These are phyloP conservation scores for Melieria picta DNA, from an alignment of 2,888 invertebrate species.

Conservation along the genomic window DNA sequence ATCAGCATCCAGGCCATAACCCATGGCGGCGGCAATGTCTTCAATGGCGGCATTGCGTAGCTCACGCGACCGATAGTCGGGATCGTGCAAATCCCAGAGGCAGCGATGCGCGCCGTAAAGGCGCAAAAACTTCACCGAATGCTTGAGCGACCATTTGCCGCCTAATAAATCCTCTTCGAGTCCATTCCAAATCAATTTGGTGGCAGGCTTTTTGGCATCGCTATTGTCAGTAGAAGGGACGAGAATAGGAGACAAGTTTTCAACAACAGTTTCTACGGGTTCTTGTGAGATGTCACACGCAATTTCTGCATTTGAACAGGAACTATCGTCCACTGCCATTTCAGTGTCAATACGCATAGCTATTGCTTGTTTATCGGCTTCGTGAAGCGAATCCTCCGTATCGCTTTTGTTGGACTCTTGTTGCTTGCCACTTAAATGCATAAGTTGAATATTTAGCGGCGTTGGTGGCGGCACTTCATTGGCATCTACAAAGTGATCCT, in stretches of 20 bases:
- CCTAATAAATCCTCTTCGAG: slow-evolving; percentile 50
- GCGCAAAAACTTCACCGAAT: slow-evolving; percentile 50
- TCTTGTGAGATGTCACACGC: not conserved
- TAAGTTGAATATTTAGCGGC: slow-evolving; percentile 8
- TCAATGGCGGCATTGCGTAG: slow-evolving; percentile 50
- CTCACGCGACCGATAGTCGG: slow-evolving; percentile 47
- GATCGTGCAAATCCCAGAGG: slow-evolving; percentile 50
- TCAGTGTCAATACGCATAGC: not conserved
- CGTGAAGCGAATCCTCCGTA: not conserved
- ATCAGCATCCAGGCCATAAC: slow-evolving; percentile 45
- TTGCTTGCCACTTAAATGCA: not conserved
- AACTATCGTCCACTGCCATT: not conserved
- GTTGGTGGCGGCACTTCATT: slow-evolving; percentile 43
- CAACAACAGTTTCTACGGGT: not conserved
- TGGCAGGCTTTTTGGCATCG: slow-evolving; percentile 1
- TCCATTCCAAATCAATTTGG: slow-evolving; percentile 48
- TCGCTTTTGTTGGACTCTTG: not conserved
- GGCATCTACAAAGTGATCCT: slow-evolving; percentile 41
- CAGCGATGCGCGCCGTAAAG: slow-evolving; percentile 51
- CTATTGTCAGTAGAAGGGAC: not conserved
- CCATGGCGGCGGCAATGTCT: slow-evolving; percentile 54
- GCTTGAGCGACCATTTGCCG: slow-evolving; percentile 52
- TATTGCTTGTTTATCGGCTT: not conserved
- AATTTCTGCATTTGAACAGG: not conserved
- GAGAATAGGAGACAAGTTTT: not conserved